Conservation (phyloP, 2,113 vertebrate species). For the Corythoichthys haematopterus region DNA sequence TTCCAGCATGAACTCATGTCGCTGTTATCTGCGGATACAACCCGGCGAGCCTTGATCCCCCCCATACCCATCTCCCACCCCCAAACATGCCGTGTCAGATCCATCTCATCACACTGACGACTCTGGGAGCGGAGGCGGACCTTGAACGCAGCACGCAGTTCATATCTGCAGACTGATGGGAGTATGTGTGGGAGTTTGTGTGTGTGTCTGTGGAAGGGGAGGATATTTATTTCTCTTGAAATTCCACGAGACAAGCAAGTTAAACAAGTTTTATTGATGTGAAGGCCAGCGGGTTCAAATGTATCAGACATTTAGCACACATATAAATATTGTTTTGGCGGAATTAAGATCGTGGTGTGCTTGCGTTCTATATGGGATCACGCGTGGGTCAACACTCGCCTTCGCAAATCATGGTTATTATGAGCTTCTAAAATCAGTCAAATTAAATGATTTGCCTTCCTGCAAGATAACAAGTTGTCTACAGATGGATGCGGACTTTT, state of each 20-base stretch:
- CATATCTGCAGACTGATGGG: constrained; percentile 14
- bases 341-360: neutral
- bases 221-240: neutral
- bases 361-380: neutral
- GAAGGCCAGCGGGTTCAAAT: neutral
- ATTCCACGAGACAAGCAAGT: constrained; percentile 21
- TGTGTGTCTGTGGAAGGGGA: neutral
- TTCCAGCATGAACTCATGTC: neutral
- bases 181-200: neutral
- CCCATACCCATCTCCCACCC: neutral
- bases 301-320: neutral
- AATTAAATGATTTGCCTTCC: neutral
- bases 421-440: neutral
- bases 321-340: neutral
- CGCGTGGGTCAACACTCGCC: neutral
- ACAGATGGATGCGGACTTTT: neutral
- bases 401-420: neutral
- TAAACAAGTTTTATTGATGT: constrained; percentile 7
- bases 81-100: constrained; percentile 24
- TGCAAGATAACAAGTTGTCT: neutral
- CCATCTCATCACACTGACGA: constrained; percentile 33
- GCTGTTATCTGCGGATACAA: constrained; percentile 12
- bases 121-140: constrained; percentile 13
- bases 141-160: constrained; percentile 22
- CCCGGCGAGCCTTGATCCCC: constrained; percentile 22